A percentile compares a stretch with the other conserved stretches of the same genome.
These are phyloP conservation scores for Drosophila kepulauana DNA, from an alignment of 1,140 invertebrate genomes.

Conservation along the genomic window DNA sequence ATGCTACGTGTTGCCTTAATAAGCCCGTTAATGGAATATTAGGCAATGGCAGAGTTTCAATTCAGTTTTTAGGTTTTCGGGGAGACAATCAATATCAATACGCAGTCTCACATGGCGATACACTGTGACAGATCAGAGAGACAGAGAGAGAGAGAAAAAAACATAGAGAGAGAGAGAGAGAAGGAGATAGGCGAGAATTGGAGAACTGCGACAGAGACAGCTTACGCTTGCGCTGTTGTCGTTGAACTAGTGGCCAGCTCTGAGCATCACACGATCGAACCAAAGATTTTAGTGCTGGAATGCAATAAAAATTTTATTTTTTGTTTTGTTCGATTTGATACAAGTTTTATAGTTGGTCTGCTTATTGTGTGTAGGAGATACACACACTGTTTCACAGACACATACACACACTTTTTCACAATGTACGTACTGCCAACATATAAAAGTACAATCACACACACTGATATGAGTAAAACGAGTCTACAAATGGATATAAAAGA, in stretches of 20 bases:
- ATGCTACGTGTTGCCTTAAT: conserved; percentile 78
- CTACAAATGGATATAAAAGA: conserved; percentile 28
- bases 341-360: conserved; percentile 82
- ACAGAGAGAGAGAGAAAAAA: not conserved
- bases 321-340: conserved; percentile 83
- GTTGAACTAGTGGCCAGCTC: conserved; percentile 47
- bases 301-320: conserved; percentile 81
- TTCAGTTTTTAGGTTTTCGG: conserved; percentile 31
- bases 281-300: conserved; percentile 80
- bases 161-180: not conserved
- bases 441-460: conserved; percentile 20
- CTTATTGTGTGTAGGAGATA: conserved; percentile 78
- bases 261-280: conserved; percentile 69
- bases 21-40: conserved; percentile 83
- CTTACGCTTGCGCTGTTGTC: conserved; percentile 8
- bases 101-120: conserved; percentile 58
- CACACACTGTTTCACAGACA: conserved; percentile 25
- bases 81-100: conserved; percentile 58
- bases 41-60: conserved; percentile 81
- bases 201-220: conserved; percentile 8
- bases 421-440: conserved; percentile 7
- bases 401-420: conserved; percentile 11
- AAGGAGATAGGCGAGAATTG: conserved; percentile 1
- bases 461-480: conserved; percentile 39
- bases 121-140: conserved; percentile 53